These are phyloP conservation scores for Calliopum simillimum DNA, from an alignment of 2,888 invertebrate genomes.

Conservation along the genomic window DNA sequence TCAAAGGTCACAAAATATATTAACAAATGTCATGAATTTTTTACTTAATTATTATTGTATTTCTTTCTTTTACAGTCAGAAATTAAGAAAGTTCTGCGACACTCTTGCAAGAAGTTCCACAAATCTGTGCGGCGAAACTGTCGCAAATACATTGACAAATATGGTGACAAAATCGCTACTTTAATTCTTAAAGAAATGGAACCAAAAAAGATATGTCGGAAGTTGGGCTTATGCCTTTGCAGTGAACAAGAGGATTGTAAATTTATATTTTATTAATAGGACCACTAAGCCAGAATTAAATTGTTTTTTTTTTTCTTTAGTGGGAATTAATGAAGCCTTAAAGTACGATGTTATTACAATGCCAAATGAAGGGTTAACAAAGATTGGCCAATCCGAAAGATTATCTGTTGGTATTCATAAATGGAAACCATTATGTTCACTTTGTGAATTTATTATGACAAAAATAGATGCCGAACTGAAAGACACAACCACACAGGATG, in stretches of 20 bases:
- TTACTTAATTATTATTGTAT: neutral
- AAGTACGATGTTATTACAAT: conserved; percentile 62
- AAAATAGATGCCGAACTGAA: conserved; percentile 79
- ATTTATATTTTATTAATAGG: conserved; percentile 40
- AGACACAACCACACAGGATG: conserved; percentile 77
- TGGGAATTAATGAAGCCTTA: conserved; percentile 63
- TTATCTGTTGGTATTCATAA: conserved; percentile 50
- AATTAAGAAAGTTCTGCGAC: conserved; percentile 59
- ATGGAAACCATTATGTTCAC: conserved; percentile 72
- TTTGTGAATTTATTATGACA: conserved; percentile 85
- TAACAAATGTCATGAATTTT: neutral
- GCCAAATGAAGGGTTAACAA: conserved; percentile 47
- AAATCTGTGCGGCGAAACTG: conserved; percentile 71
- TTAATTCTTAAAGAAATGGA: conserved; percentile 76
- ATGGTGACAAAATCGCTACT: conserved; percentile 79
- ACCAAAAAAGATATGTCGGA: conserved; percentile 77
- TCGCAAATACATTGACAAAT: conserved; percentile 77
- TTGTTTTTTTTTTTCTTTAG: conserved; percentile 46
- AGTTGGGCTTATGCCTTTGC: conserved; percentile 73
- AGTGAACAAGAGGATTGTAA: conserved; percentile 61
- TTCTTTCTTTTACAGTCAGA: conserved; percentile 52
- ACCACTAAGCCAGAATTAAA: neutral
- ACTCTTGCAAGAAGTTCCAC: conserved; percentile 59
- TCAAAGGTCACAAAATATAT: conserved; percentile 49
- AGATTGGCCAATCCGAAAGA: conserved; percentile 38